Percentiles rank a stretch among this genome's conserved stretches.
phyloP scores from a whole-genome alignment of 2,113 vertebrate genomes.

The Sceloporus tristichus region DNA sequence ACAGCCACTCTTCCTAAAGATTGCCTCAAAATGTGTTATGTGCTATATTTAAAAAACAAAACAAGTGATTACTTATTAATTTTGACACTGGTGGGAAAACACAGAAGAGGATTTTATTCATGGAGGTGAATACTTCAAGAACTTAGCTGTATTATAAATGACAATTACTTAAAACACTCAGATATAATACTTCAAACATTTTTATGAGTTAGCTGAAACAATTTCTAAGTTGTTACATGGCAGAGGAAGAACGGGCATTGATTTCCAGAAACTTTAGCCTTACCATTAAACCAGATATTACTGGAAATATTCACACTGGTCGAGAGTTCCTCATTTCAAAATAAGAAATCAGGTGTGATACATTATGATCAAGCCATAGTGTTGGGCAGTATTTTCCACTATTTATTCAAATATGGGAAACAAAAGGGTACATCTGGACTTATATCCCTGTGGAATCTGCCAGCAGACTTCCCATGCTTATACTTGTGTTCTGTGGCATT shows the following conservation, averaged over 20 bases:
- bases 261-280: constrained; percentile 6
- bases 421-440: not conserved
- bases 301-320: not conserved
- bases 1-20: constrained; percentile 6
- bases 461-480: not conserved
- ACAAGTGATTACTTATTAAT: constrained; percentile 44
- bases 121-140: constrained; percentile 43
- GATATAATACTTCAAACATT: constrained; percentile 12
- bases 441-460: not conserved
- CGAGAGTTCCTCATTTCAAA: not conserved
- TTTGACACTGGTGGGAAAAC: constrained; percentile 43
- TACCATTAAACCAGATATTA: constrained; percentile 38
- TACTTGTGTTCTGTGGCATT: not conserved
- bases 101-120: constrained; percentile 66
- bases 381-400: not conserved
- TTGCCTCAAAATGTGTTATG: constrained; percentile 15
- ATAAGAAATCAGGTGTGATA: not conserved
- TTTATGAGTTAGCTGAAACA: not conserved
- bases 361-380: constrained; percentile 14
- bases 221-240: not conserved
- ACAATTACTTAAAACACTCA: constrained; percentile 25
- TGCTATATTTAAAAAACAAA: not conserved
- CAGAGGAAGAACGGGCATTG: not conserved
- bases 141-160: constrained; percentile 49
- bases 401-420: not conserved